phyloP scores from a whole-genome alignment of 30 jellyfish, hydroid and myxozoan genomes.

The Mastigias papua region DNA sequence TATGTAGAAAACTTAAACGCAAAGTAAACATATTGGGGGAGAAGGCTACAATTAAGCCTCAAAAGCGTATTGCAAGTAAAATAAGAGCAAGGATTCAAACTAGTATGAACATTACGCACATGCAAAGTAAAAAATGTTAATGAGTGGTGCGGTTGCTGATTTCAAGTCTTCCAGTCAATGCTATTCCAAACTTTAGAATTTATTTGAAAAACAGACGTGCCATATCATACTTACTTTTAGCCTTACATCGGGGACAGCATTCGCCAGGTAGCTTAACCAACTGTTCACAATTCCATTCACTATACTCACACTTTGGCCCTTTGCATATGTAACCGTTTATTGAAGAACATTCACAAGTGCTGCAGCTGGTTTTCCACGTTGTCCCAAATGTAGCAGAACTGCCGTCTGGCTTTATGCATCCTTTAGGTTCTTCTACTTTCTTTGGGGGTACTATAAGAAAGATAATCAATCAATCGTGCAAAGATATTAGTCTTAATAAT shows the following conservation, averaged over 20 bases:
- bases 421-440: slow-evolving; percentile 5
- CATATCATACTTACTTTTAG: slow-evolving; percentile 29
- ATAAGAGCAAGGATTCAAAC: too few species aligned
- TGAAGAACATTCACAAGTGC: slow-evolving; percentile 35
- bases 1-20: too few species aligned
- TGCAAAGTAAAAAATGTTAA: too few species aligned
- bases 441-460: slow-evolving; percentile 32
- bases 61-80: too few species aligned
- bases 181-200: not conserved
- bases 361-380: slow-evolving; percentile 49
- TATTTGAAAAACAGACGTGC: not conserved
- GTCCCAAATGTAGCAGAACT: slow-evolving; percentile 22
- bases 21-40: too few species aligned
- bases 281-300: slow-evolving; percentile 31
- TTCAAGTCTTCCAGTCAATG: not conserved
- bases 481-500: too few species aligned
- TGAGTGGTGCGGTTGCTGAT: too few species aligned
- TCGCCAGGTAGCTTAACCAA: slow-evolving; percentile 47
- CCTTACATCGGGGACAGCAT: slow-evolving; percentile 73
- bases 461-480: too few species aligned
- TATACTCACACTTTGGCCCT: slow-evolving; percentile 18
- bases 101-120: too few species aligned
- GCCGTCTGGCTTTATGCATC: slow-evolving; percentile 61
- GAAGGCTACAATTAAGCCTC: too few species aligned
- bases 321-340: slow-evolving; percentile 41